Conservation (phyloP, 1,140 invertebrate genomes). For the Mya arenaria region DNA sequence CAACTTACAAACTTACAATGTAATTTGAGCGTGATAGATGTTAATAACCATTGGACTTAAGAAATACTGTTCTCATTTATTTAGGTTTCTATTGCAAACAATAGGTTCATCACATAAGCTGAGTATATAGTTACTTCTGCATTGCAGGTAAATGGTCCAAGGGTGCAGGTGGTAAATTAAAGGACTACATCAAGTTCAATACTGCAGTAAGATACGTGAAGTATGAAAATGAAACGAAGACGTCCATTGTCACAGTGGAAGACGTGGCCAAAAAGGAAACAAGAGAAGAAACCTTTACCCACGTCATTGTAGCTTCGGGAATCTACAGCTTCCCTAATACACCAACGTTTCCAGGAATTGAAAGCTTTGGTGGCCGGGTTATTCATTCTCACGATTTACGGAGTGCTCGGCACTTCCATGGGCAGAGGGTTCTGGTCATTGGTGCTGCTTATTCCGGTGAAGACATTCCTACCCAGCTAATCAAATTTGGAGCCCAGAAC, state of each 20-base stretch:
- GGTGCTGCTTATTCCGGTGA: background rate
- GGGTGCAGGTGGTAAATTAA: no score
- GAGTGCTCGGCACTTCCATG: background rate
- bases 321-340: background rate
- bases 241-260: background rate
- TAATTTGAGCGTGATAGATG: no score
- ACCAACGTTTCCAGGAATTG: background rate
- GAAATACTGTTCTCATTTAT: no score
- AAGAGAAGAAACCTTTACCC: conserved; percentile 9
- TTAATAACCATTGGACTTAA: no score
- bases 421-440: background rate
- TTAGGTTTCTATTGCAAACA: no score
- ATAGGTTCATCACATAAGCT: no score
- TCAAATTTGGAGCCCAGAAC: background rate
- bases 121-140: no score
- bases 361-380: background rate
- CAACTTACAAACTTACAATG: no score
- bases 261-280: background rate
- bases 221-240: background rate
- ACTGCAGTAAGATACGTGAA: background rate
- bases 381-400: conserved; percentile 19
- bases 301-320: conserved; percentile 3
- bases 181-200: no score
- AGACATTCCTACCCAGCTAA: background rate
- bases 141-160: no score